These are phyloP conservation scores for Endotricha flammealis DNA, from an alignment of 2,888 invertebrate species.

Conservation along the genomic window DNA sequence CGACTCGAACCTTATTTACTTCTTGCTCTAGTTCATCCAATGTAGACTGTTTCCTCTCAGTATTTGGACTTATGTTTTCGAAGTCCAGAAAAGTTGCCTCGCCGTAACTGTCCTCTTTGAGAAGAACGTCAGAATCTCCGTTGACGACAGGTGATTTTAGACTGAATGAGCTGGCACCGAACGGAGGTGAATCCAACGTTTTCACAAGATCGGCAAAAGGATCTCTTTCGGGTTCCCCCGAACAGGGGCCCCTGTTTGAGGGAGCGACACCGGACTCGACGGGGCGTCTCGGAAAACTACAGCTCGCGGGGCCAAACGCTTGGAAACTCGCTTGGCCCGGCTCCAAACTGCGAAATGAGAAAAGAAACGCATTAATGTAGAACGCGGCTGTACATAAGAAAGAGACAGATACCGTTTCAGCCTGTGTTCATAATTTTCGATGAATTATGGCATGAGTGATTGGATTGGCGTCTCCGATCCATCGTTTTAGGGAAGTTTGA, in stretches of 20 bases:
- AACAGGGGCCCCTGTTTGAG: constrained; percentile 42
- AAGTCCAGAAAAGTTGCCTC: constrained; percentile 71
- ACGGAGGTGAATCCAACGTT: constrained; percentile 49
- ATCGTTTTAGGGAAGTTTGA: constrained; percentile 66
- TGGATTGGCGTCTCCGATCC: constrained; percentile 62
- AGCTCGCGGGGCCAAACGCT: constrained; percentile 69
- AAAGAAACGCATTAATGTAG: constrained; percentile 73
- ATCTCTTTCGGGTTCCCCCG: constrained; percentile 55
- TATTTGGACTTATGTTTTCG: constrained; percentile 51
- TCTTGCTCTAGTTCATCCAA: constrained; percentile 71
- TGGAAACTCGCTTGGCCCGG: constrained; percentile 77
- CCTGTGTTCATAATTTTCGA: constrained; percentile 63
- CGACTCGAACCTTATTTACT: constrained; percentile 70
- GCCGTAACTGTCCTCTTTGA: constrained; percentile 63
- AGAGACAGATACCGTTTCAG: constrained; percentile 64
- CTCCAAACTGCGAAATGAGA: constrained; percentile 79
- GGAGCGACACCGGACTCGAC: constrained; percentile 69
- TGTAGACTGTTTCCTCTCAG: constrained; percentile 57
- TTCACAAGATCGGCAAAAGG: constrained; percentile 49
- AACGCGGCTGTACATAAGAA: constrained; percentile 60
- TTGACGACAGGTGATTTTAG: constrained; percentile 41
- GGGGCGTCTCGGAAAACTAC: constrained; percentile 74
- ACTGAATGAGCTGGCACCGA: constrained; percentile 42
- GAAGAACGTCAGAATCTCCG: constrained; percentile 40
- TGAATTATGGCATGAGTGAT: constrained; percentile 72